These are phyloP conservation scores for Scylla paramamosain DNA, from an alignment of 1,140 invertebrate genomes.

Conservation along the genomic window DNA sequence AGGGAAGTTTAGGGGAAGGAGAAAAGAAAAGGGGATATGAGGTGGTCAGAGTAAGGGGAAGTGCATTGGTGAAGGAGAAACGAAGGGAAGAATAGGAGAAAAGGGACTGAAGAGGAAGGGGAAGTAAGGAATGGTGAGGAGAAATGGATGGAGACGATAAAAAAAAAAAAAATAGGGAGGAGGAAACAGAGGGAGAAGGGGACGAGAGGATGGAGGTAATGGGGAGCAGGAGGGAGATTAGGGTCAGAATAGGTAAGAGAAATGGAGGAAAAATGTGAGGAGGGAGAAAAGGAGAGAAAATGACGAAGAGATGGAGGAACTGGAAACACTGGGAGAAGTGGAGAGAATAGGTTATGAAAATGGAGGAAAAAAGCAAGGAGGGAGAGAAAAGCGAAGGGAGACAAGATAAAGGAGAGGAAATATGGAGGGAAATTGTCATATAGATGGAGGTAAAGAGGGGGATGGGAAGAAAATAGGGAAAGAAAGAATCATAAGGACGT, in stretches of 20 bases:
- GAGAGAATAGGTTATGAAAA: no score
- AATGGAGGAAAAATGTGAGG: neutral
- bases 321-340: no score
- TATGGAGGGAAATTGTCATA: neutral
- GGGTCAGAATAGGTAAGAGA: no score
- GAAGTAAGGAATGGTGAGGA: neutral
- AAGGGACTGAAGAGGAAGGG: neutral
- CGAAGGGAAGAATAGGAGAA: no score
- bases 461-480: neutral
- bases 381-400: neutral
- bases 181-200: no score
- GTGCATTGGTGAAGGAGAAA: no score
- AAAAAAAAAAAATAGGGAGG: neutral
- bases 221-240: no score
- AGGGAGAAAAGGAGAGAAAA: neutral
- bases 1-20: no score
- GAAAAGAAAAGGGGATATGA: no score
- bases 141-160: neutral
- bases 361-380: neutral
- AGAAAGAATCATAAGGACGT: neutral
- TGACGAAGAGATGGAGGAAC: no score
- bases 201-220: no score
- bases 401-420: neutral
- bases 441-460: neutral
- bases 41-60: no score